Conservation (phyloP, 2,797 vertebrate genomes). For the Poecilia velifera region DNA sequence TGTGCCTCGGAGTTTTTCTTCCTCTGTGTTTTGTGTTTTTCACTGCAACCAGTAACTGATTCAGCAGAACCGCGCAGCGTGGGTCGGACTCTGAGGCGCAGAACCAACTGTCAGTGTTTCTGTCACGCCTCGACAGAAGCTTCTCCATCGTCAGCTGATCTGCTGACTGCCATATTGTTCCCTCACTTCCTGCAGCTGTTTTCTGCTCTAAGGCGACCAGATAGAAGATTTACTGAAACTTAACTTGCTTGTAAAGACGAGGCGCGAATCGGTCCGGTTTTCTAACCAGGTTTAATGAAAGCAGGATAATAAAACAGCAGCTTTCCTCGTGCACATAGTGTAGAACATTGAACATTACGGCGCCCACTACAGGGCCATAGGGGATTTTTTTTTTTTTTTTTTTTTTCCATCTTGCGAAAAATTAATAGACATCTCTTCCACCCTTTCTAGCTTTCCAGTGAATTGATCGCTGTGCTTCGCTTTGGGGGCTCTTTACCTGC, state of each 20-base stretch:
- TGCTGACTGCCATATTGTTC: not conserved
- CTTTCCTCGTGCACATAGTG: not conserved
- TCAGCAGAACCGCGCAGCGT: slow-evolving; percentile 68
- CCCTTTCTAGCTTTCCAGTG: not conserved
- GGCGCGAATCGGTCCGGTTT: not conserved
- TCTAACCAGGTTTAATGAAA: not conserved
- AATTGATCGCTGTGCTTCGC: not conserved
- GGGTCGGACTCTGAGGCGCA: slow-evolving; percentile 53
- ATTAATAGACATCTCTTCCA: not conserved
- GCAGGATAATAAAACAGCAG: not conserved
- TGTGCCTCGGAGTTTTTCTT: too few relatives aligned
- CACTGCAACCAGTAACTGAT: slow-evolving; percentile 48
- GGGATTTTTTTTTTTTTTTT: too few relatives aligned
- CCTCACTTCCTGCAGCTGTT: not conserved
- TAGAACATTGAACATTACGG: not conserved
- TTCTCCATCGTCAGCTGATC: not conserved
- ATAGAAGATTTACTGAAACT: not conserved
- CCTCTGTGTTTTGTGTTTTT: too few relatives aligned
- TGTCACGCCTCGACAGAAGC: not conserved
- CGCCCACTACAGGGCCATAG: too few relatives aligned
- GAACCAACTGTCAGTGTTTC: slow-evolving; percentile 1
- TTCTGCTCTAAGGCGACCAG: not conserved
- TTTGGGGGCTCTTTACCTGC: not conserved
- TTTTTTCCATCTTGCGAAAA: too few relatives aligned
- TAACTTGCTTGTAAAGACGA: not conserved